phyloP scores from a whole-genome alignment of 2,797 vertebrate species.

The Microcaecilia unicolor region DNA sequence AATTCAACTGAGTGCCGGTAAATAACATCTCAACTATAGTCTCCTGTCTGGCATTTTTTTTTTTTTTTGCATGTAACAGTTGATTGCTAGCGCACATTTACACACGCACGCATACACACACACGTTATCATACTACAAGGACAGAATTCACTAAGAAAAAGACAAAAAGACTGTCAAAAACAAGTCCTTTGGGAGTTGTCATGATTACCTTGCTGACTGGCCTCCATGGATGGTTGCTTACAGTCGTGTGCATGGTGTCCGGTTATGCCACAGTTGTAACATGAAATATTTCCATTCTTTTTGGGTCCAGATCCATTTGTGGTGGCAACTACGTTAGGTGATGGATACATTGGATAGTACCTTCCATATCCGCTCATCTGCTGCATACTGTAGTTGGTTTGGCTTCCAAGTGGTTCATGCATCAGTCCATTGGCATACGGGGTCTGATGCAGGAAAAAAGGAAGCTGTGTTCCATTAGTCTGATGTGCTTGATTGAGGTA shows the following conservation, averaged over 20 bases:
- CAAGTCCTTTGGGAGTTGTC: conserved; percentile 60
- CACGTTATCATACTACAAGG: conserved; percentile 30
- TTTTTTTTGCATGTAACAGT: conserved; percentile 21
- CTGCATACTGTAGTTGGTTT: conserved; percentile 78
- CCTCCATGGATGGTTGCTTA: conserved; percentile 85
- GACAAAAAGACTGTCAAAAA: conserved; percentile 49
- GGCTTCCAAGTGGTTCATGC: conserved; percentile 78
- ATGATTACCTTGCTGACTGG: conserved; percentile 82
- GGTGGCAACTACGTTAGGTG: conserved; percentile 66
- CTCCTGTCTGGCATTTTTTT: conserved; percentile 22
- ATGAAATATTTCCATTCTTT: conserved; percentile 83
- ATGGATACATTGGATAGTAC: conserved; percentile 70
- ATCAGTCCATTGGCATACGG: conserved; percentile 68
- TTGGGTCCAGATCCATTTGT: conserved; percentile 64
- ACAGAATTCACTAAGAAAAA: conserved; percentile 32
- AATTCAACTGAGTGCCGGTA: not conserved
- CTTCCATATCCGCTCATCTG: conserved; percentile 79
- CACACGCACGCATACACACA: conserved; percentile 28
- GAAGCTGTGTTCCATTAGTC: conserved; percentile 70
- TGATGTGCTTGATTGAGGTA: conserved; percentile 82
- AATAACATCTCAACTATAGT: conserved; percentile 2
- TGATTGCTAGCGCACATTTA: conserved; percentile 34
- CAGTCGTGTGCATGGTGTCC: conserved; percentile 89
- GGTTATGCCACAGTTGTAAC: conserved; percentile 85
- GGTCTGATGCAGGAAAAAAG: conserved; percentile 72